Base-by-base conservation (phyloP, 2,888 invertebrate species). In the Noctua janthina region DNA sequence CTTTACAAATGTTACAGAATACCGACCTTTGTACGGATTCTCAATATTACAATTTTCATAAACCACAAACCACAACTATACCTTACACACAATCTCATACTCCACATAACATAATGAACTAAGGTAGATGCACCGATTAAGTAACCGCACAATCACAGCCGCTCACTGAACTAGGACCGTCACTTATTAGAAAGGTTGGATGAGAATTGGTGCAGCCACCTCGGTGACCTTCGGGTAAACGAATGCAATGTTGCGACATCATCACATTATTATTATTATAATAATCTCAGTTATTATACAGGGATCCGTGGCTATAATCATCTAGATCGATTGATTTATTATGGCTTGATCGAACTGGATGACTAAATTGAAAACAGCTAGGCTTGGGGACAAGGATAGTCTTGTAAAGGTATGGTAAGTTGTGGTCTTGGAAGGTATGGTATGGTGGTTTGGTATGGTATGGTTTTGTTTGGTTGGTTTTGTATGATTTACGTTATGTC, bases 141-240 rank as follows among this genome's bases (percentile, higher is more conserved):
- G 77, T 77, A 78, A 86, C 73, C 72, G 15, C 72, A 83, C 51
- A 75, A 68, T 78, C 74, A 23, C 74, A 51, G 59, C 15, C 84
- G 67, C n/a, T 87, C 84, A 74, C 78, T 56, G 43, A 70, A 81
- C 64, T 70, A 78, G 84, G 84, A 86, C 87, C 75, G 76, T 87
- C 85, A 69, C 76, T 79, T 79, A 74, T 81, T 87, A 86, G 87
- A 87, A 86, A 87, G 86, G 86, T 76, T 71, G 77, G 72, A 75
- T 29, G 62, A 70, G 73, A 86, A 85, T 51, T 87, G 79, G 87
- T 87, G 77, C 84, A 87, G 74, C 67, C 80, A 81, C 84, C 78
- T 78, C 59, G 15, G 20, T 49, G 39, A 79, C 87, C 86, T 86
- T 87, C 81, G 29, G 13, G 11, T 35, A n/a, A 81, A 74, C 73